Conservation (phyloP, 2,888 invertebrate species). For the Epirrhoe alternata region DNA sequence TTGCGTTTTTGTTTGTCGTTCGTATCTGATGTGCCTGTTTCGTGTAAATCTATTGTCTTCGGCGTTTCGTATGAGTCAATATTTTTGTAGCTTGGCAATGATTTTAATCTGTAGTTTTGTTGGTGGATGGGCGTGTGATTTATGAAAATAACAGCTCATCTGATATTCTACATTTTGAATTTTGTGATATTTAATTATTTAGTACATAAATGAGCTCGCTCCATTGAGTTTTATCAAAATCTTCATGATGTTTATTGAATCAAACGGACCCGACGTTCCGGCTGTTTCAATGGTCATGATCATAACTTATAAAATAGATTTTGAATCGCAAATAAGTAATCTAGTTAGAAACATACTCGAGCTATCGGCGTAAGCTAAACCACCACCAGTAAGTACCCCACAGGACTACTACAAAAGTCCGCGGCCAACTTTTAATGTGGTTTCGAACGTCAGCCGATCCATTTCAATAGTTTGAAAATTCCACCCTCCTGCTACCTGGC, state of each 20-base stretch:
- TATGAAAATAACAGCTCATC: not conserved
- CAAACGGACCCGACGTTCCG: too few relatives aligned
- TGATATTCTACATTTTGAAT: too few relatives aligned
- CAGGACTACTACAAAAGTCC: slow-evolving; percentile 14
- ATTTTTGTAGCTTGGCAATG: slow-evolving; percentile 21
- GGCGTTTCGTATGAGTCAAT: slow-evolving; percentile 16
- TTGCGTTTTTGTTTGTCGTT: slow-evolving; percentile 72
- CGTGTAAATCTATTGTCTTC: slow-evolving; percentile 60
- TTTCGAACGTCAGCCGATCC: slow-evolving; percentile 25
- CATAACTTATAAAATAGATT: not conserved
- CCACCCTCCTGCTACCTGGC: slow-evolving; percentile 1
- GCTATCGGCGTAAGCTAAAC: not conserved
- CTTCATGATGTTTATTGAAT: too few relatives aligned
- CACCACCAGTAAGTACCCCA: slow-evolving; percentile 1
- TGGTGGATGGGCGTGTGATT: not conserved
- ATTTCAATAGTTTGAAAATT: slow-evolving; percentile 25
- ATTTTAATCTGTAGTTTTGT: slow-evolving; percentile 21
- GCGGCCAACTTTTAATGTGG: slow-evolving; percentile 39
- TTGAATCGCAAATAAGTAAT: not conserved
- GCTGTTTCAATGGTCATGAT: too few relatives aligned
- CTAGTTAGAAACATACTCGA: not conserved
- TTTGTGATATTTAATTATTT: too few relatives aligned
- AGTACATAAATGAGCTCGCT: too few relatives aligned
- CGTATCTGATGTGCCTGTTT: slow-evolving; percentile 64
- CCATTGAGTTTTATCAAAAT: too few relatives aligned